A percentile compares a stretch with the other conserved stretches of the same genome.
These are phyloP conservation scores for Peromyscus californicus DNA, from an alignment of 2,113 vertebrate species.

Conservation along the genomic window DNA sequence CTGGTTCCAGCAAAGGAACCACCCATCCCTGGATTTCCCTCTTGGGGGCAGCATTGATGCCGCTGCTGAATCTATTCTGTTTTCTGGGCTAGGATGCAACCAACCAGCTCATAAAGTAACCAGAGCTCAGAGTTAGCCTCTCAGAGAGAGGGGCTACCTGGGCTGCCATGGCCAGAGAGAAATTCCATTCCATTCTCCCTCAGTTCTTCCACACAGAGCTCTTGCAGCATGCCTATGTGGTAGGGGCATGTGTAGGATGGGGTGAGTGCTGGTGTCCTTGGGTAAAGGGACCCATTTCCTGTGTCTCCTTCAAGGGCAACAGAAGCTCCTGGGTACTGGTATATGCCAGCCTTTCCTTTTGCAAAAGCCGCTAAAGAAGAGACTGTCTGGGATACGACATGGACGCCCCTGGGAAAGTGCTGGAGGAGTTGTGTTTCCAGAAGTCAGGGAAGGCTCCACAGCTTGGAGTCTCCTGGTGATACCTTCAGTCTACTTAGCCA, in stretches of 20 bases:
- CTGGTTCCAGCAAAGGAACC: neutral
- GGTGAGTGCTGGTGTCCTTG: neutral
- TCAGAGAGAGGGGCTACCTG: neutral
- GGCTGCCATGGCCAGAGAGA: neutral
- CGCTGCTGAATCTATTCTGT: neutral
- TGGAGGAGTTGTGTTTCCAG: neutral
- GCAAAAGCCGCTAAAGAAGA: neutral
- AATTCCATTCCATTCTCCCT: neutral
- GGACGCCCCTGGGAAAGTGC: neutral
- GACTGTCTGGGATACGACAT: neutral
- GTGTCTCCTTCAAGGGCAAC: neutral
- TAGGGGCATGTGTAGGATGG: neutral
- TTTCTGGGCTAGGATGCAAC: neutral
- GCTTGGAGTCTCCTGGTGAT: neutral
- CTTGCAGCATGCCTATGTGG: neutral
- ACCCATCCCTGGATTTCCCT: no score
- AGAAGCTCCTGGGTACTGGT: neutral
- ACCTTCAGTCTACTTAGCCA: neutral
- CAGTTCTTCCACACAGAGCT: neutral
- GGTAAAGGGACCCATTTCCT: neutral
- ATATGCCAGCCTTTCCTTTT: neutral
- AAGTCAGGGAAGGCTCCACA: neutral
- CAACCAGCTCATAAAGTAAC: neutral
- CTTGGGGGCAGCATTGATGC: neutral
- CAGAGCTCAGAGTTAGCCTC: neutral